These are phyloP conservation scores for Colletes gigas DNA, from an alignment of 1,140 invertebrate species.

Conservation along the genomic window DNA sequence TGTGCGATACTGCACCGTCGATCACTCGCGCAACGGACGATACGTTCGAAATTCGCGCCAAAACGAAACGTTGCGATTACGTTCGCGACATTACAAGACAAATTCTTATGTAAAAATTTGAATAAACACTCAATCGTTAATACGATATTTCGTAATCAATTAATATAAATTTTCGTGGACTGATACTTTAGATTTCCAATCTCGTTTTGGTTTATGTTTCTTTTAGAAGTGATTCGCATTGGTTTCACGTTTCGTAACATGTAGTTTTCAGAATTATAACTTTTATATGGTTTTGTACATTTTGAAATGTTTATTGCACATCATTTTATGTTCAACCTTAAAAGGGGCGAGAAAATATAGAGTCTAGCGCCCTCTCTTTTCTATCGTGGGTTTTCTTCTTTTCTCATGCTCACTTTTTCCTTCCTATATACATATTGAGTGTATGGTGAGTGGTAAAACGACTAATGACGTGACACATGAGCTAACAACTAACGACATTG, in stretches of 20 bases:
- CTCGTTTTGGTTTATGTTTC: no score
- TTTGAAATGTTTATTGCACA: no score
- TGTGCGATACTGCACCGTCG: slow-evolving; percentile 34
- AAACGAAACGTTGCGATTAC: not conserved
- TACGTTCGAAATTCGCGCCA: slow-evolving; percentile 20
- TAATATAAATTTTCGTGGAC: no score
- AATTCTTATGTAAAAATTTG: no score
- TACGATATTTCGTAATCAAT: no score
- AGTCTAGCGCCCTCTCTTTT: slow-evolving; percentile 2
- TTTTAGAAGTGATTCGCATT: no score
- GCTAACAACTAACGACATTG: not conserved
- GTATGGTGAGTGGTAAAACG: not conserved
- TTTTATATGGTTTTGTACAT: no score
- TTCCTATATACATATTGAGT: not conserved
- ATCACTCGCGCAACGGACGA: slow-evolving; percentile 58
- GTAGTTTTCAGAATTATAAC: no score
- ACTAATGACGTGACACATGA: slow-evolving; percentile 9
- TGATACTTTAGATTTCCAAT: no score
- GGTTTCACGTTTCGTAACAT: no score
- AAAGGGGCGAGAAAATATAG: slow-evolving; percentile 7
- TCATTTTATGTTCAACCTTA: slow-evolving; percentile 10
- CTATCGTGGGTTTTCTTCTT: not conserved
- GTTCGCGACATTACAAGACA: not conserved
- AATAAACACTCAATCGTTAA: no score
- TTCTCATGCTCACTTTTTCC: slow-evolving; percentile 1